Evolutionary conservation across 2,113 vertebrate species (phyloP).

Genomic region (Vulpes vulpes): DNA sequence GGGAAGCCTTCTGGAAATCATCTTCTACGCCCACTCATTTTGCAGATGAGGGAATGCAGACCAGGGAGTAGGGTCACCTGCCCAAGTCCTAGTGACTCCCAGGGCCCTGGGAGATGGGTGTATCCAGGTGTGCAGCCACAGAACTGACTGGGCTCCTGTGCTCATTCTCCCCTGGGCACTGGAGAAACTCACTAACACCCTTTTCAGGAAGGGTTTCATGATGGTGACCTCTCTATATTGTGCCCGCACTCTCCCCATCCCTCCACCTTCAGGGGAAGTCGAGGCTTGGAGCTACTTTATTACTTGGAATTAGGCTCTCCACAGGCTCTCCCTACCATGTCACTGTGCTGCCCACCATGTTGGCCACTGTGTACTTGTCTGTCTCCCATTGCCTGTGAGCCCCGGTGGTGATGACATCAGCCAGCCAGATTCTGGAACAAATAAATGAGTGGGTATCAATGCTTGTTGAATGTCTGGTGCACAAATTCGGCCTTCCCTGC

Average conservation of each 20-base stretch:
- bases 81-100: neutral
- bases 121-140: fast-evolving
- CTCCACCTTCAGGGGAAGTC: neutral
- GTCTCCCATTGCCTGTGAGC: neutral
- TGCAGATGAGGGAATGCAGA: neutral
- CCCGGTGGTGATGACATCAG: neutral
- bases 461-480: neutral
- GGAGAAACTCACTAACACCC: neutral
- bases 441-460: neutral
- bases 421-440: too few relatives aligned
- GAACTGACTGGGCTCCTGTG: neutral
- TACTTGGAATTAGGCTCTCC: neutral
- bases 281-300: neutral
- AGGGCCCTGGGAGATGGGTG: neutral
- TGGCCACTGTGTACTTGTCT: neutral
- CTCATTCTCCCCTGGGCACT: neutral
- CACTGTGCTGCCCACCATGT: neutral
- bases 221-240: neutral
- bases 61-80: too few relatives aligned
- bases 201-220: neutral
- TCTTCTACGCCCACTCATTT: fast-evolving
- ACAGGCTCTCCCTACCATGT: neutral
- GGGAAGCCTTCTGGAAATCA: neutral
- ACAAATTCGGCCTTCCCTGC: too few relatives aligned
- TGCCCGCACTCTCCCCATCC: neutral